Evolutionary conservation across 2,888 invertebrate species (phyloP).

Genomic region (Myopa testacea): DNA sequence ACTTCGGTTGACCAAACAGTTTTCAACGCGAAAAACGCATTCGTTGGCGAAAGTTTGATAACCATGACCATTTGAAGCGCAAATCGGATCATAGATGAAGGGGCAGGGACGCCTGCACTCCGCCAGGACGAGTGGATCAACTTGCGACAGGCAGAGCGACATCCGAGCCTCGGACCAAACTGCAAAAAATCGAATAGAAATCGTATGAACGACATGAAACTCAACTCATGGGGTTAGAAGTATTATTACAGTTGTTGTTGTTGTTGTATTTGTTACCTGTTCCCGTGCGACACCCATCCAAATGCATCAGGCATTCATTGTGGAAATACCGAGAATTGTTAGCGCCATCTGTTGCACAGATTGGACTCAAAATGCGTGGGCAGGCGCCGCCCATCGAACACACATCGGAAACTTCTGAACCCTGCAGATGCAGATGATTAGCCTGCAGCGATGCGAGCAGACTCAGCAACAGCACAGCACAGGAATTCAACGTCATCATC

Average conservation of each 20-base stretch:
- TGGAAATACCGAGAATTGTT: constrained; percentile 51
- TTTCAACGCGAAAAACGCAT: constrained; percentile 55
- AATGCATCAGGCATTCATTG: constrained; percentile 53
- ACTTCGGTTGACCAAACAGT: constrained; percentile 53
- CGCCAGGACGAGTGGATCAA: constrained; percentile 50
- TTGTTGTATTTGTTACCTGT: constrained; percentile 44
- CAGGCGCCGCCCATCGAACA: constrained; percentile 47
- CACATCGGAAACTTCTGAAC: background rate
- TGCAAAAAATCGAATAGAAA: constrained; percentile 30
- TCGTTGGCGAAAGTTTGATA: constrained; percentile 53
- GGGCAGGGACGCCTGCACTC: constrained; percentile 52
- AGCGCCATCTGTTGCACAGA: constrained; percentile 51
- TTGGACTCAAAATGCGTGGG: constrained; percentile 51
- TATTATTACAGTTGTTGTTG: background rate
- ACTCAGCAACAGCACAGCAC: background rate
- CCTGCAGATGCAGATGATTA: constrained; percentile 4
- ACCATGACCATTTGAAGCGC: constrained; percentile 51
- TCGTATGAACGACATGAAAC: background rate
- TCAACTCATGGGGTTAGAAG: background rate
- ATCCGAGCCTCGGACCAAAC: constrained; percentile 53
- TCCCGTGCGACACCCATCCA: constrained; percentile 50
- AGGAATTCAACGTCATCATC: no score
- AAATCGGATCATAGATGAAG: constrained; percentile 54
- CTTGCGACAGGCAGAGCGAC: constrained; percentile 51
- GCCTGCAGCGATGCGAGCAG: background rate